Evolutionary conservation across 2,888 invertebrate genomes (phyloP).

Genomic region (Diloba caeruleocephala): DNA sequence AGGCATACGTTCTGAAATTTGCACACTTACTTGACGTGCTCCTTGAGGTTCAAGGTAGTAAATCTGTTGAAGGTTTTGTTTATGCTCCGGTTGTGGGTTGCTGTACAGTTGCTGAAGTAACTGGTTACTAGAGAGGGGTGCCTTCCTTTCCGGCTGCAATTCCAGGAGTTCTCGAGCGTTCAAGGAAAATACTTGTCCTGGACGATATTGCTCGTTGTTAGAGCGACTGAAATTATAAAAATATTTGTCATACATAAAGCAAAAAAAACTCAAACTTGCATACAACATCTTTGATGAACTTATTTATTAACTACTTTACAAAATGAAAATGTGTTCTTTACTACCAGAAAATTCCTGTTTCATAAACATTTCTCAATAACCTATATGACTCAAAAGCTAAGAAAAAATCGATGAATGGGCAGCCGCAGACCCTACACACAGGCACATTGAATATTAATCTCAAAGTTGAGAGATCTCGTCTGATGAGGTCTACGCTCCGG

Average conservation of each 20-base stretch:
- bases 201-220: slow-evolving; percentile 77
- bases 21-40: slow-evolving; percentile 77
- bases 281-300: too few relatives aligned
- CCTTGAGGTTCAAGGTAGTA: slow-evolving; percentile 79
- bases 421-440: too few relatives aligned
- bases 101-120: slow-evolving; percentile 77
- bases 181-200: slow-evolving; percentile 83
- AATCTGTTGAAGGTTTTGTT: slow-evolving; percentile 77
- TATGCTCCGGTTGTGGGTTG: slow-evolving; percentile 76
- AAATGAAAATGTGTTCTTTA: too few relatives aligned
- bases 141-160: slow-evolving; percentile 80
- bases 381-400: too few relatives aligned
- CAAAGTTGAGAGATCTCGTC: too few relatives aligned
- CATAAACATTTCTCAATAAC: too few relatives aligned
- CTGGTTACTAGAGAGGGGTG: slow-evolving; percentile 71
- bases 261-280: not conserved
- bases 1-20: too few relatives aligned
- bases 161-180: slow-evolving; percentile 81
- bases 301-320: too few relatives aligned
- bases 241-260: not conserved
- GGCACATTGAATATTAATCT: too few relatives aligned
- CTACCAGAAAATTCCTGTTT: too few relatives aligned
- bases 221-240: slow-evolving; percentile 62
- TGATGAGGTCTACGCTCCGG: too few relatives aligned
- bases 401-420: too few relatives aligned